phyloP scores from a whole-genome alignment of 2,888 invertebrate genomes.

The Aplocera efformata region DNA sequence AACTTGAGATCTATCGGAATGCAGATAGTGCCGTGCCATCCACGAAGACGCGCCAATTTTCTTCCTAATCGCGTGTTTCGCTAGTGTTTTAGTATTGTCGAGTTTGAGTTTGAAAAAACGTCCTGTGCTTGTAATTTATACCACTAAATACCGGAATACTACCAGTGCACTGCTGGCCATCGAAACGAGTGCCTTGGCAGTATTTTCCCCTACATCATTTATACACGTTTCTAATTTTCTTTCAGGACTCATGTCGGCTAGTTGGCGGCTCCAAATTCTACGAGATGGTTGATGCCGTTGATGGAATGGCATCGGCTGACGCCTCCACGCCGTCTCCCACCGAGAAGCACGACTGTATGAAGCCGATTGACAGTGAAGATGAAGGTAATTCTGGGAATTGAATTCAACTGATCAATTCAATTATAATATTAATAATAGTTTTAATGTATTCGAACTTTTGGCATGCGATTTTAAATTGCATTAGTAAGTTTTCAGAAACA shows the following conservation, averaged over 20 bases:
- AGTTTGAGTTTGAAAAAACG: too few species aligned
- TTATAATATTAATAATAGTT: neutral
- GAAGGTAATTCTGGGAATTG: conserved; percentile 74
- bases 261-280: conserved; percentile 78
- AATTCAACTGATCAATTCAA: neutral
- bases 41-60: too few species aligned
- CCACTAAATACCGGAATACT: too few species aligned
- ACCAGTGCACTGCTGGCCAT: too few species aligned
- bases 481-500: too few species aligned
- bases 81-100: too few species aligned
- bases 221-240: neutral
- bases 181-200: too few species aligned
- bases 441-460: neutral
- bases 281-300: conserved; percentile 65
- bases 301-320: conserved; percentile 48
- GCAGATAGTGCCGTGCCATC: too few species aligned
- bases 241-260: conserved; percentile 67
- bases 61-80: too few species aligned
- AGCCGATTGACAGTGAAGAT: conserved; percentile 87
- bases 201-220: too few species aligned
- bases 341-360: conserved; percentile 90
- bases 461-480: neutral
- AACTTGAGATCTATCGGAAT: too few species aligned
- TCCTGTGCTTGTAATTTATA: too few species aligned
- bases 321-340: conserved; percentile 66